Evolutionary conservation across 1,140 invertebrate genomes (phyloP), one percentile per base, ranked within the genome.

Genomic region (Dryas iulia): DNA sequence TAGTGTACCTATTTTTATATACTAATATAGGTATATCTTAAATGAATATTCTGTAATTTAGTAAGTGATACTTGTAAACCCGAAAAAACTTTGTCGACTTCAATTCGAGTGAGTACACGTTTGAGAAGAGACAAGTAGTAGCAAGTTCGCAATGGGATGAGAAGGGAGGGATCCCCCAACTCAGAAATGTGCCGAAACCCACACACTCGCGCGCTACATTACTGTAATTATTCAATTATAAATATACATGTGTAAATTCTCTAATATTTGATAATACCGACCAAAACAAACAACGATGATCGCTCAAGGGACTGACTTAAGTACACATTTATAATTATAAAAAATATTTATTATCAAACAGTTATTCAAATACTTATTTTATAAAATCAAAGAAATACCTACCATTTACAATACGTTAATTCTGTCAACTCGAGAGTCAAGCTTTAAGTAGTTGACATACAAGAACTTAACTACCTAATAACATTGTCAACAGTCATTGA

Each of bases 201-300:
- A 81, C 80, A 83, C 83, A 78, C 74, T 72, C 76, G 64, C 77
- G 70, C 69, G 78, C 77, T 84, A 87, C 84, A 88, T 89, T 87
- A 89, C 81, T 79, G 79, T 90, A 88, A 89, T 89, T 90, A 90
- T 86, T 77, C 77, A 85, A 88, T 85, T 83, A 47, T 47, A 47
- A 47, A 47, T 21, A 47, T 21, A 47, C 1, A 21, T 47, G 0
- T 47, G 14, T 47, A 18, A 47, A 21, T 47, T 47, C 14, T 47
- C 6, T 5, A 47, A n/a, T 47, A 47, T 47, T 47, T 8, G 8
- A 47, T 47, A 47, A 47, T 47, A 47, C 21, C 0, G n/a, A 8
- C 7, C 14, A 47, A 47, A 47, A 47, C 1, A 47, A 21, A 47
- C n/a, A n/a, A n/a, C n/a, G n/a, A n/a, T n/a, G n/a, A n/a, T n/a